phyloP scores from a whole-genome alignment of 2,888 invertebrate genomes.

The Tortrix viridana region DNA sequence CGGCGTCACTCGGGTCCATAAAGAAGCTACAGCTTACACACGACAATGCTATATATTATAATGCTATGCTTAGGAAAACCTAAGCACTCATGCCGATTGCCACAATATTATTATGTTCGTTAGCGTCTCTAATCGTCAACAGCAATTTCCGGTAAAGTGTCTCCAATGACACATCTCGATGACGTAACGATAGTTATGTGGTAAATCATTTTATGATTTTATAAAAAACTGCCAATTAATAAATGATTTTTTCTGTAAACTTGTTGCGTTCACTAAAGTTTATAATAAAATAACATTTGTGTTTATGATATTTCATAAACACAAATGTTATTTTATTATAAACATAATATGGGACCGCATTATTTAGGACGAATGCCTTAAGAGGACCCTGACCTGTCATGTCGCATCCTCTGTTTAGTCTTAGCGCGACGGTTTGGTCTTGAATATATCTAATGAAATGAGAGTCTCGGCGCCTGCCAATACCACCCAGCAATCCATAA shows the following conservation, averaged over 20 bases:
- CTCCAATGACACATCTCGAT: conserved; percentile 16
- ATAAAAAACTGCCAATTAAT: conserved; percentile 2
- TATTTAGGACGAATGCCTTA: conserved; percentile 1
- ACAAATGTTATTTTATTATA: too few relatives aligned
- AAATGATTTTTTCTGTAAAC: conserved; percentile 6
- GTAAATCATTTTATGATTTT: conserved; percentile 15
- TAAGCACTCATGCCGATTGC: background rate
- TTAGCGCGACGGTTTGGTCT: conserved; percentile 18
- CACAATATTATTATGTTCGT: conserved; percentile 9
- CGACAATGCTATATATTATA: background rate
- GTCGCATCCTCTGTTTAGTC: conserved; percentile 19
- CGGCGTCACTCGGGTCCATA: conserved; percentile 25
- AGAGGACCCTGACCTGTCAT: conserved; percentile 22
- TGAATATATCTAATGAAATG: conserved; percentile 14
- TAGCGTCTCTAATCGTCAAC: conserved; percentile 20
- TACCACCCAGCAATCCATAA: conserved; percentile 1
- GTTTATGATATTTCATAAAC: conserved; percentile 2
- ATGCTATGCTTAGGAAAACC: background rate
- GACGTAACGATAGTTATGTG: conserved; percentile 6
- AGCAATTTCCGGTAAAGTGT: conserved; percentile 11
- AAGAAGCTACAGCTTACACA: conserved; percentile 2
- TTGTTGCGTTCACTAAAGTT: background rate
- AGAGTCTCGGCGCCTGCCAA: conserved; percentile 27
- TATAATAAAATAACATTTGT: background rate
- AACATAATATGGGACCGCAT: background rate